A percentile compares a stretch with the other conserved stretches of the same genome.
Conservation (phyloP, 2,797 vertebrate species). For the Rhabdomys pumilio region DNA sequence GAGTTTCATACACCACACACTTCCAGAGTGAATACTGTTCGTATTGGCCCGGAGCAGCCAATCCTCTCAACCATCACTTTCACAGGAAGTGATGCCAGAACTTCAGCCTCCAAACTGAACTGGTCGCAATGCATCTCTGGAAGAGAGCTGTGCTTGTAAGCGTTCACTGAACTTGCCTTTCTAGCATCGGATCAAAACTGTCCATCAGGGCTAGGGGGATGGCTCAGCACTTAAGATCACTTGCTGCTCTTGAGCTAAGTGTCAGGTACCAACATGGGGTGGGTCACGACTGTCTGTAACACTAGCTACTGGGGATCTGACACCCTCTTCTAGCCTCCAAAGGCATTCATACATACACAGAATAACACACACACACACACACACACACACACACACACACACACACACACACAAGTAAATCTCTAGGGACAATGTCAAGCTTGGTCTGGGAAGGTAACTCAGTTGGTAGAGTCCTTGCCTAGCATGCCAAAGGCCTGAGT, state of each 20-base stretch:
- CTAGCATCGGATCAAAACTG: not conserved
- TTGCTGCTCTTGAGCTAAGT: not conserved
- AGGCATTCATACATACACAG: not conserved
- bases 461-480: not conserved
- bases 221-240: not conserved
- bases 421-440: not conserved
- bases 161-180: not conserved
- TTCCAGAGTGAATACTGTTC: not conserved
- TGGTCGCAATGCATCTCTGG: not conserved
- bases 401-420: not conserved
- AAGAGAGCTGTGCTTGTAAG: not conserved
- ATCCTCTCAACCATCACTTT: not conserved
- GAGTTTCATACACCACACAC: not conserved
- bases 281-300: not conserved
- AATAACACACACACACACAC: not conserved
- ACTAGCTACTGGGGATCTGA: not conserved
- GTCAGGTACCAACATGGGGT: not conserved
- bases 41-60: not conserved
- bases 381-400: not conserved
- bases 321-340: not conserved
- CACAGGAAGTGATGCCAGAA: not conserved
- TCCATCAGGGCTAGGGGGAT: not conserved
- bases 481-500: not conserved
- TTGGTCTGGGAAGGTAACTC: not conserved
- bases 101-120: not conserved